Conservation (phyloP, 2,797 vertebrate species). For the Girardinus metallicus region DNA sequence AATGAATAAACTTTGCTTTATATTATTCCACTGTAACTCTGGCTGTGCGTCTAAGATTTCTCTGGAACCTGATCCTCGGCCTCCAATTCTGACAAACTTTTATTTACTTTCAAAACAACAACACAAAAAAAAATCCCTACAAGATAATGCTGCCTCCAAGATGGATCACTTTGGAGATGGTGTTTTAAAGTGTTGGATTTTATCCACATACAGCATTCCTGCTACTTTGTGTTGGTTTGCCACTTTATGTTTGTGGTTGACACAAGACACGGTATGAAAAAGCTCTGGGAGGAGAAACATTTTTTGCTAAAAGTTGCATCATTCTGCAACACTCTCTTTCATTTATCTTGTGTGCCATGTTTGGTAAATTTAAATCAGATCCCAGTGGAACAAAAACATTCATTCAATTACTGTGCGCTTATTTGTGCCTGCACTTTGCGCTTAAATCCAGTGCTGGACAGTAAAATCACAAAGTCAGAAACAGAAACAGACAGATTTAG, state of each 20-base stretch:
- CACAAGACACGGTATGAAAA: background rate
- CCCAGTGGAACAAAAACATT: background rate
- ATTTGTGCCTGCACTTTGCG: background rate
- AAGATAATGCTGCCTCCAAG: background rate
- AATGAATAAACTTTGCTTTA: background rate
- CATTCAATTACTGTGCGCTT: background rate
- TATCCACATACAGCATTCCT: background rate
- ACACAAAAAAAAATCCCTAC: background rate
- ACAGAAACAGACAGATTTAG: slow-evolving; percentile 24
- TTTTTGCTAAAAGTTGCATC: background rate
- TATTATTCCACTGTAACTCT: background rate
- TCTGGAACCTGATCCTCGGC: background rate
- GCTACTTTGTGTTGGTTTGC: background rate
- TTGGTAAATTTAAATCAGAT: background rate
- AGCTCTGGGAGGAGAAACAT: background rate
- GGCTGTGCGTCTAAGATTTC: background rate
- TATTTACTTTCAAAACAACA: background rate
- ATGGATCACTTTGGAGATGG: background rate
- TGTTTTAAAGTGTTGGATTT: background rate
- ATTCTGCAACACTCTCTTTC: background rate
- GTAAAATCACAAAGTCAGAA: slow-evolving; percentile 5
- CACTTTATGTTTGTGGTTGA: background rate
- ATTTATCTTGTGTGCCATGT: background rate
- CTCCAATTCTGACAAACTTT: background rate
- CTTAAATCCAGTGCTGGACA: background rate